Conservation (phyloP, 2,113 vertebrate genomes). For the Saguinus midas region DNA sequence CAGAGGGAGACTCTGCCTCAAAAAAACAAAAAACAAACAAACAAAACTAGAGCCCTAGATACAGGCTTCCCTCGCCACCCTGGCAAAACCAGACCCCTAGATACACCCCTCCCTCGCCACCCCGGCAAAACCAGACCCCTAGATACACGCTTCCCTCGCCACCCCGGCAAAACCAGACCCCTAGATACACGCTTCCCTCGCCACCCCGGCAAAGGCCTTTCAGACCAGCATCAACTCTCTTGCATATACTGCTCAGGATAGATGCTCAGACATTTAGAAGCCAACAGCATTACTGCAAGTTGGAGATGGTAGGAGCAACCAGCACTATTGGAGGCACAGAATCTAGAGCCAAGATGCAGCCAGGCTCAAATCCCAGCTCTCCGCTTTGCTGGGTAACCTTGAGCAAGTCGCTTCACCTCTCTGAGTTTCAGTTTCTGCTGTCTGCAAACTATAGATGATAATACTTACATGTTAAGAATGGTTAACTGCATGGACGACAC, state of each 20-base stretch:
- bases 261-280: not conserved
- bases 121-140: too few species aligned
- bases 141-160: too few species aligned
- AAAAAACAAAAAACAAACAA: too few species aligned
- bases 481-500: not conserved
- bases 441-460: not conserved
- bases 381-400: not conserved
- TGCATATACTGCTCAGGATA: not conserved
- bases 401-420: not conserved
- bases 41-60: too few species aligned
- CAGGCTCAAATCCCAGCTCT: not conserved
- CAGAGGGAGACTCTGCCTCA: too few species aligned
- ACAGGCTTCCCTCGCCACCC: too few species aligned
- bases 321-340: fast-evolving
- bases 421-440: not conserved
- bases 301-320: not conserved
- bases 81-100: too few species aligned
- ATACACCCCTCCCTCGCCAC: too few species aligned
- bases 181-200: not conserved
- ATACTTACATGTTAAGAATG: not conserved
- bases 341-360: too few species aligned
- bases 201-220: not conserved
- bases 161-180: not conserved
- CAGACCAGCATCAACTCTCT: not conserved
- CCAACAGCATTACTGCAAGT: not conserved